These are phyloP conservation scores for Mylabris sibirica DNA, from an alignment of 2,888 invertebrate genomes.

Conservation along the genomic window DNA sequence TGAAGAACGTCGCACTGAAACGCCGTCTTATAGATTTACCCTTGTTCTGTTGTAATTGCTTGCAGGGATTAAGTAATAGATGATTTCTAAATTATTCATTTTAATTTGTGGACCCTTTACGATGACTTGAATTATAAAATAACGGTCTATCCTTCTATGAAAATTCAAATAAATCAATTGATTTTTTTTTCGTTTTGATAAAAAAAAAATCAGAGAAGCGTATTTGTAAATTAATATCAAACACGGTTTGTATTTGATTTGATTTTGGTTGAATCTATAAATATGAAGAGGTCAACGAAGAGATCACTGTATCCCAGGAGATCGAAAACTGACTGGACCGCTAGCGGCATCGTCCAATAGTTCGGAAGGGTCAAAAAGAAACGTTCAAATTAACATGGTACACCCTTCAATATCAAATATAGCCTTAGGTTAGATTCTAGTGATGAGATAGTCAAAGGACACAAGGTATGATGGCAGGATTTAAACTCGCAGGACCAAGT, in stretches of 20 bases:
- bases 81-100: conserved; percentile 57
- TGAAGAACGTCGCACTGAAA: conserved; percentile 41
- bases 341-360: conserved; percentile 31
- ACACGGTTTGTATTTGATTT: conserved; percentile 37
- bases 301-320: conserved; percentile 33
- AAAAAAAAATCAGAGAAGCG: conserved; percentile 22
- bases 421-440: conserved; percentile 41
- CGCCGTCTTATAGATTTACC: conserved; percentile 53
- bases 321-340: conserved; percentile 34
- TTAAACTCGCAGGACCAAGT: conserved; percentile 56
- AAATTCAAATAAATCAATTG: background rate
- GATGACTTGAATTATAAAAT: conserved; percentile 49
- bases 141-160: conserved; percentile 3
- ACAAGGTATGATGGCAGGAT: conserved; percentile 52
- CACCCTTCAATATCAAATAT: conserved; percentile 46
- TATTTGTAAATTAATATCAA: conserved; percentile 37
- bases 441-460: conserved; percentile 50
- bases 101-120: conserved; percentile 53
- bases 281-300: conserved; percentile 37
- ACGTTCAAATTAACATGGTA: conserved; percentile 47
- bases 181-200: background rate
- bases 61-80: conserved; percentile 57
- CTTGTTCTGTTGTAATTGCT: conserved; percentile 56
- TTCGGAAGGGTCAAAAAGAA: conserved; percentile 40
- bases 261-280: conserved; percentile 38